A percentile compares a stretch with the other conserved stretches of the same genome.
These are phyloP conservation scores for Geotrupes spiniger DNA, from an alignment of 2,888 invertebrate genomes.

Conservation along the genomic window DNA sequence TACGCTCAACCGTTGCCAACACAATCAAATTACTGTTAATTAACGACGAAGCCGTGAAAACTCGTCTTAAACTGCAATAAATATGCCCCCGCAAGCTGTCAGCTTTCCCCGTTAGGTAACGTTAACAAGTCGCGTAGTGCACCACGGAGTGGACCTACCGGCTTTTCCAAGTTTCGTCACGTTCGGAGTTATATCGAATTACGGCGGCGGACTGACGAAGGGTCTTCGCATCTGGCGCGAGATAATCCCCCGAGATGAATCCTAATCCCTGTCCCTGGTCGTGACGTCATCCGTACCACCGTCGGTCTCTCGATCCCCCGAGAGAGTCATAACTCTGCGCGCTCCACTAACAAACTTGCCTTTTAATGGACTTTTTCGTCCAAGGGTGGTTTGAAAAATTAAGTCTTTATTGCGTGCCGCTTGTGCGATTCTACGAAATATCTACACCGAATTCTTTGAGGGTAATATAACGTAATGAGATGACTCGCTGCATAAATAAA, in stretches of 20 bases:
- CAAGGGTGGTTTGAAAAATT: conserved; percentile 17
- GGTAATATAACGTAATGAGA: too few species aligned
- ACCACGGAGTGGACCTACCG: background rate
- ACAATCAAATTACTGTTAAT: conserved; percentile 3
- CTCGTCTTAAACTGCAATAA: background rate
- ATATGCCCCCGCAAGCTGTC: conserved; percentile 22
- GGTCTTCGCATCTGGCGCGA: conserved; percentile 39
- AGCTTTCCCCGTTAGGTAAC: conserved; percentile 18
- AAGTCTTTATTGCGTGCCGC: conserved; percentile 18
- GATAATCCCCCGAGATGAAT: conserved; percentile 45
- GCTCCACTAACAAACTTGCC: conserved; percentile 32
- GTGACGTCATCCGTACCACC: conserved; percentile 41
- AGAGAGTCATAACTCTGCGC: conserved; percentile 38
- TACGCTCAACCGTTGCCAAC: too few species aligned
- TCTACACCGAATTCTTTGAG: background rate
- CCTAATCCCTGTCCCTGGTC: conserved; percentile 42
- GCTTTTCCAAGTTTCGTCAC: conserved; percentile 42
- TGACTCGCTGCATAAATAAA: too few species aligned
- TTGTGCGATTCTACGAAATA: too few species aligned
- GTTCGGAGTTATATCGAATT: conserved; percentile 45
- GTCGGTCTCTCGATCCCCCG: conserved; percentile 21
- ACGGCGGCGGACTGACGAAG: conserved; percentile 40
- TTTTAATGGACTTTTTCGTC: conserved; percentile 27
- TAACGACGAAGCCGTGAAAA: background rate
- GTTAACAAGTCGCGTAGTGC: conserved; percentile 25